These are phyloP conservation scores for Pachypanchax playfairii DNA, from an alignment of 2,113 vertebrate genomes.

Conservation along the genomic window DNA sequence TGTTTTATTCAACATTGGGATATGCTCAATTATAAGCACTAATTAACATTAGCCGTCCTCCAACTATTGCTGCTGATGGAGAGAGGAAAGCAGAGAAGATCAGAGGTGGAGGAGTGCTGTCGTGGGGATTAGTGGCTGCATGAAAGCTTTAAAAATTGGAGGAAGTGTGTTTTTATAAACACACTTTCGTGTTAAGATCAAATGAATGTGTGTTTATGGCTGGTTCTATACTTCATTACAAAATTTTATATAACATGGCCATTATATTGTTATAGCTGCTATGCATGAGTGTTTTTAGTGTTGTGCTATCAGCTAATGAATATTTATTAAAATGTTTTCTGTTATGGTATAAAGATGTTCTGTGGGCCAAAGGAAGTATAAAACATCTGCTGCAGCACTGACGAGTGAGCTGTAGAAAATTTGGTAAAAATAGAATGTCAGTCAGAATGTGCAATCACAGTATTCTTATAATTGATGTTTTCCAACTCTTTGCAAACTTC, in stretches of 20 bases:
- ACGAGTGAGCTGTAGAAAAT: too few species aligned
- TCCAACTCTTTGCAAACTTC: too few species aligned
- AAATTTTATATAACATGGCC: not conserved
- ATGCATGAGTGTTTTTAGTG: not conserved
- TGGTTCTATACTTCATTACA: not conserved
- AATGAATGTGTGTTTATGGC: not conserved
- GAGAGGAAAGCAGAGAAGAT: conserved; percentile 17
- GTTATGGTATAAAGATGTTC: not conserved
- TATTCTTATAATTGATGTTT: too few species aligned
- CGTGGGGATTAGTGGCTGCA: not conserved
- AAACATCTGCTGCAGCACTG: too few species aligned
- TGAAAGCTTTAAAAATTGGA: not conserved
- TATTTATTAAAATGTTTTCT: not conserved
- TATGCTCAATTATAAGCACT: conserved; percentile 70
- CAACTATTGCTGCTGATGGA: conserved; percentile 29
- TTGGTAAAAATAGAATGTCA: too few species aligned
- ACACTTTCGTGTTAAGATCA: not conserved
- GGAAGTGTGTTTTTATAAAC: not conserved
- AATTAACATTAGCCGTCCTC: conserved; percentile 57
- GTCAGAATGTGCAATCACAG: too few species aligned
- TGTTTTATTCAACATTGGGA: conserved; percentile 74
- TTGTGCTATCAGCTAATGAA: not conserved
- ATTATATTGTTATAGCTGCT: too few species aligned
- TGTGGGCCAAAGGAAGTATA: not conserved
- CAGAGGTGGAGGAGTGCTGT: conserved; percentile 10